phyloP scores from a whole-genome alignment of 2,888 invertebrate species.

The Ophioninae sp. region DNA sequence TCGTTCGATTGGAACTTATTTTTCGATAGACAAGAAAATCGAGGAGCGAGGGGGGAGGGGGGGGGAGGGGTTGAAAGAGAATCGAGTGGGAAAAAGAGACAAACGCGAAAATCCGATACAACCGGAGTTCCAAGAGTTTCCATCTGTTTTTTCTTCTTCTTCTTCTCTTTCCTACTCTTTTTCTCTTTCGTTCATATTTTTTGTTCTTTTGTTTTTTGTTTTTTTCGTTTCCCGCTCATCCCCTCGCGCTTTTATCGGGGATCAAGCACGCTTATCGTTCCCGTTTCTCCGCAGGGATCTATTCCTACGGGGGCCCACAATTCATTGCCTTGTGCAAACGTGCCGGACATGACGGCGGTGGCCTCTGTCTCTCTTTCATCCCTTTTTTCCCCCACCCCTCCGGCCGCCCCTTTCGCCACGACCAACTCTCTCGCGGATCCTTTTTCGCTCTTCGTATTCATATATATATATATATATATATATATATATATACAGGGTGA shows the following conservation, averaged over 20 bases:
- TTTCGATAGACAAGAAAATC: constrained; percentile 45
- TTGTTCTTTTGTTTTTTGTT: constrained; percentile 30
- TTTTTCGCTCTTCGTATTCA: no score
- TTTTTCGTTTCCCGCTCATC: constrained; percentile 12
- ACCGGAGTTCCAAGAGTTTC: constrained; percentile 36
- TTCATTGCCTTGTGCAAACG: constrained; percentile 51
- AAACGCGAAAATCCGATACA: constrained; percentile 54
- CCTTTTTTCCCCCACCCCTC: constrained; percentile 4
- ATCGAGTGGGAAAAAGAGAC: constrained; percentile 19
- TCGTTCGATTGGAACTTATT: constrained; percentile 33
- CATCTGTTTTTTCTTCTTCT: constrained; percentile 1
- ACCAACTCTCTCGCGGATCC: no score
- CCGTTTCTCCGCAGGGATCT: constrained; percentile 45
- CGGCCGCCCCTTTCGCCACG: background rate
- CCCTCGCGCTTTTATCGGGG: constrained; percentile 43
- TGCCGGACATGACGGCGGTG: constrained; percentile 31
- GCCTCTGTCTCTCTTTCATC: constrained; percentile 7
- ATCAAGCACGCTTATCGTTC: constrained; percentile 47
- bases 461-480: no score
- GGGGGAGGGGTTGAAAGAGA: constrained; percentile 22
- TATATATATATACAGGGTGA: background rate
- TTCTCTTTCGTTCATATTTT: background rate
- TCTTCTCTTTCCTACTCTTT: constrained; percentile 34
- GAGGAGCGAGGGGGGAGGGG: no score
- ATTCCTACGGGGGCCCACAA: constrained; percentile 59